Percentiles rank a stretch among this genome's conserved stretches.
These are phyloP conservation scores for Phainopepla nitens DNA, from an alignment of 2,113 vertebrate genomes.

Conservation along the genomic window DNA sequence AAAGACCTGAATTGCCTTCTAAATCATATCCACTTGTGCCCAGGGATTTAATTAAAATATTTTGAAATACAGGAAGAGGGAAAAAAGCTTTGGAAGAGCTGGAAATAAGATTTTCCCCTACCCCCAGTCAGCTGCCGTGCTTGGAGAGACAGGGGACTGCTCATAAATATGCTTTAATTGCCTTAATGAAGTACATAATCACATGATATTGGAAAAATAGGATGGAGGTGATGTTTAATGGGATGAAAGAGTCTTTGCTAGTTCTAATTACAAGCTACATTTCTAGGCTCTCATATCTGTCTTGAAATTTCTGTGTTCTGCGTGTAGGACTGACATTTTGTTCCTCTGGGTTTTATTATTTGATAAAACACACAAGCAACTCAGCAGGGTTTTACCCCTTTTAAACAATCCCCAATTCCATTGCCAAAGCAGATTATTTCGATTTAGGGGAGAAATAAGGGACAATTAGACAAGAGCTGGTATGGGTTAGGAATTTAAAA, in stretches of 20 bases:
- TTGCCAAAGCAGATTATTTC: background rate
- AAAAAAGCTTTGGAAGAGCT: background rate
- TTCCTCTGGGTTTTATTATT: background rate
- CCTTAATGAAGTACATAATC: slow-evolving; percentile 43
- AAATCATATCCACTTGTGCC: background rate
- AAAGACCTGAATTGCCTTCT: slow-evolving; percentile 38
- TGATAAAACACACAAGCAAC: background rate
- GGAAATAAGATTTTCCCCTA: background rate
- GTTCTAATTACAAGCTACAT: background rate
- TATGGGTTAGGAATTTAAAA: background rate
- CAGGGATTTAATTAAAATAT: slow-evolving; percentile 45
- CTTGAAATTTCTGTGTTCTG: background rate
- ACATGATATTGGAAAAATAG: background rate
- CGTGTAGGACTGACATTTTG: background rate
- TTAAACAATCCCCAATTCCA: background rate
- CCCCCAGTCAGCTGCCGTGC: background rate
- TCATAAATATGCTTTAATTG: slow-evolving; percentile 52
- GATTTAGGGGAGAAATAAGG: background rate
- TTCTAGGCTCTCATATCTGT: background rate
- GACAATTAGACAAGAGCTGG: background rate
- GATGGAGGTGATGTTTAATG: slow-evolving; percentile 2
- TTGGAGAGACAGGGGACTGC: background rate
- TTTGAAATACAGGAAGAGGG: background rate
- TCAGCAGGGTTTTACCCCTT: background rate
- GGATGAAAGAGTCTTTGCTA: slow-evolving; percentile 2